Base-by-base conservation (phyloP, 2,888 invertebrate species). In the Lampropteryx suffumata region DNA sequence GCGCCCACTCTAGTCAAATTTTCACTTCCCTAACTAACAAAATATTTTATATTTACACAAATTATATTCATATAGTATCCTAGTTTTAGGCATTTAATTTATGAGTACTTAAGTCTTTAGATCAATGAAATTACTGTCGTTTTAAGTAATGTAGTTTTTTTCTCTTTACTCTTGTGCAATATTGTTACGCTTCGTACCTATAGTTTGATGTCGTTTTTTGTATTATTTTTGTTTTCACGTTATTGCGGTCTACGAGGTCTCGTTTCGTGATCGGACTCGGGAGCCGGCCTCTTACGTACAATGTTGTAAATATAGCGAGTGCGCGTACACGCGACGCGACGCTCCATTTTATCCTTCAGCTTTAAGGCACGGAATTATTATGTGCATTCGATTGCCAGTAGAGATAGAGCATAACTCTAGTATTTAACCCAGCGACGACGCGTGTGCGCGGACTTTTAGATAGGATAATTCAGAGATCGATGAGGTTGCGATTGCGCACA, bases 11-110 rank as follows among this genome's bases (percentile, higher is more conserved):
- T 91, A 91, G 90, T 90, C 90, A 91, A 90, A 90, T 90, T 85
- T 90, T 88, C 84, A 83, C 80, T 82, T 83, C 77, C 76, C 80
- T 83, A 82, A 82, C 74, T 53, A 53, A 90, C 84, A 90, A 91
- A 91, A 90, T 88, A 82, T 84, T 88, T 87, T 90, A 91, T 91
- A 91, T 90, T 91, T 91, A 91, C 87, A 90, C 86, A 90, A 84
- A 90, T 89, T 90, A 89, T 90, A 90, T 86, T 84, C 79, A 89
- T 87, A 88, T 88, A 89, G 84, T 90, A 89, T 89, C 89, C 87
- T 90, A 91, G 90, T 83, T 89, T 86, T 87, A 90, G 87, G 86
- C 82, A 73, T 81, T 84, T 89, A 84, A 89, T 86, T 89, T 88
- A 83, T 67, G 69, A 73, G 67, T 87, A n/a, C n/a, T n/a, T n/a